A percentile compares a stretch with the other conserved stretches of the same genome.
These are phyloP conservation scores for Bagarius yarrelli DNA, from an alignment of 2,113 vertebrate genomes.

Conservation along the genomic window DNA sequence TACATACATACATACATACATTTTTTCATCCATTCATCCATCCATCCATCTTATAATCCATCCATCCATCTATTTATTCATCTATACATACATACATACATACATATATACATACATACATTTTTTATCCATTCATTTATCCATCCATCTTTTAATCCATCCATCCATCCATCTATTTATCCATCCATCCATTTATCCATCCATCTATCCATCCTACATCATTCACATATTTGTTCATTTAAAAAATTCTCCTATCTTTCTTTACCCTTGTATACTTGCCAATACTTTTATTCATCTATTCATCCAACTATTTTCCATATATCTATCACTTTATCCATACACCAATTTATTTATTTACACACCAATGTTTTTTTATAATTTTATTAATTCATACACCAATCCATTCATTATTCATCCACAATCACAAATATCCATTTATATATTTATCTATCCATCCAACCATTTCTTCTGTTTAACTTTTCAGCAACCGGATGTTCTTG, in stretches of 20 bases:
- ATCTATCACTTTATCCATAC: no score
- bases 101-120: no score
- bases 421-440: not conserved
- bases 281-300: not conserved
- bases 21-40: no score
- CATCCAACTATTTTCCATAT: not conserved
- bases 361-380: not conserved
- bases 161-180: not conserved
- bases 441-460: not conserved
- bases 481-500: constrained; percentile 80
- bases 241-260: no score
- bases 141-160: not conserved
- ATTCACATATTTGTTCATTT: no score
- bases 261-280: no score
- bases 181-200: not conserved
- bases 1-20: no score
- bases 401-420: not conserved
- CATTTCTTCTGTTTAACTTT: not conserved
- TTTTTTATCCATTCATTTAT: no score
- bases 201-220: not conserved
- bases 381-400: not conserved
- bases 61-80: no score
- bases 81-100: no score
- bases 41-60: no score
- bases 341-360: no score